Base-by-base conservation (phyloP, 1,140 invertebrate genomes). In the Meloidogyne exigua region DNA sequence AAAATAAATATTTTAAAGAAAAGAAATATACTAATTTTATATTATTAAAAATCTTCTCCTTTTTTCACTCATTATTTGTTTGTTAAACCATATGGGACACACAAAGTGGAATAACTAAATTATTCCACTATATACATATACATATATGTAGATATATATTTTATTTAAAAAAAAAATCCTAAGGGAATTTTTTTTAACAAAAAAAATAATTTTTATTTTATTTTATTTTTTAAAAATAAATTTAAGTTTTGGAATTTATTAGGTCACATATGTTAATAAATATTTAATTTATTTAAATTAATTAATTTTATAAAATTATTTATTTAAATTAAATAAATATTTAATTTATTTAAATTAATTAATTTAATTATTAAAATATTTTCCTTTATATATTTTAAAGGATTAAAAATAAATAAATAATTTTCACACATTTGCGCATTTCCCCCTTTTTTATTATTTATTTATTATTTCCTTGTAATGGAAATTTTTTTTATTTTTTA, bases 91-190 rank as follows among this genome's bases (percentile, higher is more conserved):
- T 57, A 57, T 57, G 49, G 18, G 49, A 57, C 49, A 57, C 49
- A 57, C n/a, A 57, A n/a, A 57, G 49, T 57, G 49, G 49, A 57
- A 57, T 57, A 57, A 57, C 18, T 57, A 57, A 57, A 57, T 57
- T 57, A 57, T 57, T 57, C 21, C n/a, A n/a, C n/a, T n/a, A n/a
- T n/a, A n/a, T n/a, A n/a, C n/a, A n/a, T n/a, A n/a, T n/a, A n/a
- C n/a, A n/a, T n/a, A n/a, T n/a, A n/a, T n/a, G n/a, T n/a, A n/a
- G n/a, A n/a, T n/a, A n/a, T n/a, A n/a, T n/a, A n/a, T n/a, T n/a
- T 57, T 18, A 18, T 49, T 49, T 49, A 18, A 18, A 49, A 15
- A 5, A 13, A 49, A 57, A 57, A 57, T 57, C 49, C 49, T n/a
- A n/a, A n/a, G 15, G 49, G 49, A n/a, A n/a, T 57, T n/a, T n/a